A percentile compares a stretch with the other conserved stretches of the same genome.
These are phyloP conservation scores for Zosterops borbonicus DNA, from an alignment of 2,113 vertebrate species.

Conservation along the genomic window DNA sequence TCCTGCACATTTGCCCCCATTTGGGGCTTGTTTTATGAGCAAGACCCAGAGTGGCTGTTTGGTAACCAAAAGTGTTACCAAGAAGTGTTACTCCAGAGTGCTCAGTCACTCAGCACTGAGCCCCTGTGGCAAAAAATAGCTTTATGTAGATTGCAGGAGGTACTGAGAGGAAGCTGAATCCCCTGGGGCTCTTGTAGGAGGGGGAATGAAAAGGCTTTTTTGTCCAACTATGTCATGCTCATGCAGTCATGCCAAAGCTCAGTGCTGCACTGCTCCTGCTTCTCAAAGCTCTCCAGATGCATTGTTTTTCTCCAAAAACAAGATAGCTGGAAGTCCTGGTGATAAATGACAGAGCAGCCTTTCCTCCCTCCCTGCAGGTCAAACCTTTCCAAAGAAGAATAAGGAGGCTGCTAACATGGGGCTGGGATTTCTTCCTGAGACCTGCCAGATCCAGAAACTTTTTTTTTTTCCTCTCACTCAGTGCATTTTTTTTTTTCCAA, in stretches of 20 bases:
- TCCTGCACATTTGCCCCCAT: accelerated
- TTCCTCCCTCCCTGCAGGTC: neutral
- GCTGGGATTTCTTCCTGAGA: neutral
- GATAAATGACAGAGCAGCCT: neutral
- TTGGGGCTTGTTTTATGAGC: neutral
- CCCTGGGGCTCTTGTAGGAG: conserved; percentile 27
- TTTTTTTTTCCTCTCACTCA: neutral
- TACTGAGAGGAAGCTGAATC: conserved; percentile 29
- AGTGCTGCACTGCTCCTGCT: neutral
- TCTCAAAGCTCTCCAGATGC: neutral
- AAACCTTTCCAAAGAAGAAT: neutral
- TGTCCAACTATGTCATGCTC: neutral
- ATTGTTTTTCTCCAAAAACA: neutral
- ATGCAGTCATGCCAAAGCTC: neutral
- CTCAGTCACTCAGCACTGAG: conserved; percentile 6
- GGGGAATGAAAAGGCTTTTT: neutral
- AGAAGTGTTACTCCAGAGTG: neutral
- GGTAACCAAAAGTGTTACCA: neutral
- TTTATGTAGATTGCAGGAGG: conserved; percentile 30
- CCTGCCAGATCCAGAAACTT: neutral
- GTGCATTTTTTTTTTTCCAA: neutral
- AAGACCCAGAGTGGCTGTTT: accelerated
- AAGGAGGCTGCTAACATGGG: neutral
- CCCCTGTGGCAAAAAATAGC: conserved; percentile 18
- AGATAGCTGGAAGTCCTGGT: neutral